Conservation (phyloP, 1,140 invertebrate genomes). For the Drosophila ambigua region DNA sequence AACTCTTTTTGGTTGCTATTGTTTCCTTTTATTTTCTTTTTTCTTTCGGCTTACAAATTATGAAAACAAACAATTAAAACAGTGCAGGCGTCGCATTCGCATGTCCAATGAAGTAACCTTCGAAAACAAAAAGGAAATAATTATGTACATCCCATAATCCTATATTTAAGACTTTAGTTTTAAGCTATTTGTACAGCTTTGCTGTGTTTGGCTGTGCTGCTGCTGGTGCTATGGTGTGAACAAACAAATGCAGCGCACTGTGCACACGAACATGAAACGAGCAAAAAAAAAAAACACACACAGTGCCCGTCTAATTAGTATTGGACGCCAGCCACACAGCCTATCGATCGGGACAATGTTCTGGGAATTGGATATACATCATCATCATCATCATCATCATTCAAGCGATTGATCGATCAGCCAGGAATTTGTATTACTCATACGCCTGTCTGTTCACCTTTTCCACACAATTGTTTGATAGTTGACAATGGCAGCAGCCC, state of each 20-base stretch:
- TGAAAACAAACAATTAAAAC: slow-evolving; percentile 32
- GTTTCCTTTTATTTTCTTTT: slow-evolving; percentile 10
- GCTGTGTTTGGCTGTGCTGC: background rate
- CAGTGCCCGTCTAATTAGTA: slow-evolving; percentile 1
- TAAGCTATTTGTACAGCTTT: slow-evolving; percentile 7
- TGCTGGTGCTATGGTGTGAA: background rate
- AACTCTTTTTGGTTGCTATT: slow-evolving; percentile 7
- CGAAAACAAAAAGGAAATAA: slow-evolving; percentile 10
- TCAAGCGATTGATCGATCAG: background rate
- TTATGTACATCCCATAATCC: background rate
- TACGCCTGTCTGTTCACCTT: background rate
- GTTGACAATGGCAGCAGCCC: background rate
- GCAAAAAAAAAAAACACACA: background rate
- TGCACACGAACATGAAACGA: background rate
- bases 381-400: background rate
- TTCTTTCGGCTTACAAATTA: slow-evolving; percentile 18
- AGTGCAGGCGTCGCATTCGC: slow-evolving; percentile 16
- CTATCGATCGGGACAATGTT: background rate
- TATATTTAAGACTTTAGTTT: background rate
- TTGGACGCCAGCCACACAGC: background rate
- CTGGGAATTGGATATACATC: slow-evolving; percentile 1
- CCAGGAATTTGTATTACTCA: slow-evolving; percentile 9
- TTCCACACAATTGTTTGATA: slow-evolving; percentile 6
- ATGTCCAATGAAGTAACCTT: slow-evolving; percentile 33
- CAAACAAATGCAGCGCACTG: slow-evolving; percentile 3